Evolutionary conservation across 2,797 vertebrate species (phyloP).

Genomic region (Helarctos malayanus): DNA sequence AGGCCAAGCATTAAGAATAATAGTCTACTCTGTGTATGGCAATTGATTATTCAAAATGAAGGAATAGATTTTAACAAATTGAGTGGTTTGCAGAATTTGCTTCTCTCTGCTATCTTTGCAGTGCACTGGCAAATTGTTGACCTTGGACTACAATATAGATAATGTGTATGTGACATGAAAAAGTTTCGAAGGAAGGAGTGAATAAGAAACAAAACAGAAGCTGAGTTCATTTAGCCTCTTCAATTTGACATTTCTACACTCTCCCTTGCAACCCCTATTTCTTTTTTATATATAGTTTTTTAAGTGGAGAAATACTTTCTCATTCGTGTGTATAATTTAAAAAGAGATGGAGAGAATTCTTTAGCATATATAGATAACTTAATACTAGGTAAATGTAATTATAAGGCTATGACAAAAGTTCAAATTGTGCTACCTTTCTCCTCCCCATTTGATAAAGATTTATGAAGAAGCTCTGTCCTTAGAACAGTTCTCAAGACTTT

Average conservation of each 20-base stretch:
- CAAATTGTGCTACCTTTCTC: not conserved
- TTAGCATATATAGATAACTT: not conserved
- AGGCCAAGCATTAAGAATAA: constrained; percentile 49
- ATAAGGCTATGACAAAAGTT: not conserved
- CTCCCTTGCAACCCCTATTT: not conserved
- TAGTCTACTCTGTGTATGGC: not conserved
- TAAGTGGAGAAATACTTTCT: not conserved
- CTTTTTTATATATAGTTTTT: not conserved
- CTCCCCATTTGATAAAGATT: not conserved
- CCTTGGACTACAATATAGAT: not conserved
- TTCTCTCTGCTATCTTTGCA: constrained; percentile 58
- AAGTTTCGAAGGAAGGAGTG: not conserved
- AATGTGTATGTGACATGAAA: not conserved
- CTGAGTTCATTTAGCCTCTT: not conserved
- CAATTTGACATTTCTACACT: not conserved
- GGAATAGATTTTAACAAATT: constrained; percentile 17
- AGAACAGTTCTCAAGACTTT: constrained; percentile 3
- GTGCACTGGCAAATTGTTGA: not conserved
- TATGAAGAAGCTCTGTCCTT: not conserved
- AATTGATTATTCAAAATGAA: constrained; percentile 68
- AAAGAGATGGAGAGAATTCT: not conserved
- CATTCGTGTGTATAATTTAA: not conserved
- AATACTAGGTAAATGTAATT: not conserved
- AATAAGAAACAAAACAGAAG: constrained; percentile 35
- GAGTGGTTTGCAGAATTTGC: not conserved